Percentiles rank a stretch among this genome's conserved stretches.
Conservation (phyloP, 2,888 invertebrate species). For the Colletes collaris region DNA sequence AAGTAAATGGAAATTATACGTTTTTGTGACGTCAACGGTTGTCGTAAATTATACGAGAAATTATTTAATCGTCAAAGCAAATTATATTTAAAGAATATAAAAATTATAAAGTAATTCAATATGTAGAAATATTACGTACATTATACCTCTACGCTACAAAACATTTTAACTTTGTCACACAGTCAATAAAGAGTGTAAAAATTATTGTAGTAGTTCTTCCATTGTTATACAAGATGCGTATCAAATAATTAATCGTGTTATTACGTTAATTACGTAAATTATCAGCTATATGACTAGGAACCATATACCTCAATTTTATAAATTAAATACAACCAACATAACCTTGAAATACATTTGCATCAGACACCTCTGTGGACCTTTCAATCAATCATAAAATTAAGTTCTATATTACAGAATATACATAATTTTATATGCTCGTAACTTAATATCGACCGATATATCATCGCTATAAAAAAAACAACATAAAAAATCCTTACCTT, state of each 20-base stretch:
- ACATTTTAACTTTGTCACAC: neutral
- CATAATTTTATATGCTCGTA: constrained; percentile 32
- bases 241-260: constrained; percentile 14
- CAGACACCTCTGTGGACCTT: constrained; percentile 5
- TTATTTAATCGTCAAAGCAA: constrained; percentile 3
- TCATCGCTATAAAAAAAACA: constrained; percentile 2
- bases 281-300: constrained; percentile 58
- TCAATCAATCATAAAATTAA: constrained; percentile 36
- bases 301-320: constrained; percentile 38
- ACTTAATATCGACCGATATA: constrained; percentile 18
- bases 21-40: neutral
- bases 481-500: constrained; percentile 1
- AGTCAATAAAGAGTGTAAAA: constrained; percentile 4
- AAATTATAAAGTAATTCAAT: constrained; percentile 14
- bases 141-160: neutral
- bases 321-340: constrained; percentile 31
- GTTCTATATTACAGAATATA: constrained; percentile 58
- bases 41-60: constrained; percentile 20
- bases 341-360: constrained; percentile 23
- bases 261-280: constrained; percentile 34
- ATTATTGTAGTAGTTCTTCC: constrained; percentile 14
- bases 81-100: constrained; percentile 18
- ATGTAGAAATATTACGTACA: neutral
- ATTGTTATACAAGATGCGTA: constrained; percentile 21
- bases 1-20: constrained; percentile 14